A percentile compares a stretch with the other conserved stretches of the same genome.
Conservation (phyloP, 2,113 vertebrate species). For the Rhagologus leucostigma region DNA sequence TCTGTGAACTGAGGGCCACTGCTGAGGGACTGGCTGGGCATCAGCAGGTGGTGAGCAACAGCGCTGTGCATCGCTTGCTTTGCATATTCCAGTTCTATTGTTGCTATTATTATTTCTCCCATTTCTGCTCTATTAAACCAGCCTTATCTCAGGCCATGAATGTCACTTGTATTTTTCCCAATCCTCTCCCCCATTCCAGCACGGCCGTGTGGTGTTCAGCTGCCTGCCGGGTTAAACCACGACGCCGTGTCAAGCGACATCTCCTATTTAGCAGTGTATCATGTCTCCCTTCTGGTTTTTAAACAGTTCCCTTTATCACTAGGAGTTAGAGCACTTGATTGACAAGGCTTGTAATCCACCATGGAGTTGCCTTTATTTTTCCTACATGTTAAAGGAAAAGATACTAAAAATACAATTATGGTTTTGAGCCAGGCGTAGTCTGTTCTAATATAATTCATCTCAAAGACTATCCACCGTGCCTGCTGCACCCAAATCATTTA, state of each 20-base stretch:
- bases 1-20: neutral
- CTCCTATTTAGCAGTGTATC: neutral
- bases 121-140: neutral
- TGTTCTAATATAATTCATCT: constrained; percentile 56
- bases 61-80: neutral
- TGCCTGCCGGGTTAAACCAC: neutral
- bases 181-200: neutral
- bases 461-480: constrained; percentile 23
- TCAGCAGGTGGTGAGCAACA: neutral
- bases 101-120: neutral
- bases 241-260: neutral
- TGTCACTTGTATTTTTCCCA: neutral
- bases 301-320: constrained; percentile 21
- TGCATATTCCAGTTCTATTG: neutral
- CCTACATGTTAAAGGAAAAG: constrained; percentile 57
- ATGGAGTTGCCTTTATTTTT: constrained; percentile 39
- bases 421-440: constrained; percentile 46
- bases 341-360: constrained; percentile 57
- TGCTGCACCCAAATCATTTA: constrained; percentile 59
- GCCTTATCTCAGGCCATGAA: neutral
- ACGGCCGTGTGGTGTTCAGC: neutral
- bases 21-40: neutral
- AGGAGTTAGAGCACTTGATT: constrained; percentile 21
- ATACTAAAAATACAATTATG: constrained; percentile 69
- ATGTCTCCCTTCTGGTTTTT: constrained; percentile 38